Base-by-base conservation (phyloP, 2,888 invertebrate species). In the Sialis lutaria region DNA sequence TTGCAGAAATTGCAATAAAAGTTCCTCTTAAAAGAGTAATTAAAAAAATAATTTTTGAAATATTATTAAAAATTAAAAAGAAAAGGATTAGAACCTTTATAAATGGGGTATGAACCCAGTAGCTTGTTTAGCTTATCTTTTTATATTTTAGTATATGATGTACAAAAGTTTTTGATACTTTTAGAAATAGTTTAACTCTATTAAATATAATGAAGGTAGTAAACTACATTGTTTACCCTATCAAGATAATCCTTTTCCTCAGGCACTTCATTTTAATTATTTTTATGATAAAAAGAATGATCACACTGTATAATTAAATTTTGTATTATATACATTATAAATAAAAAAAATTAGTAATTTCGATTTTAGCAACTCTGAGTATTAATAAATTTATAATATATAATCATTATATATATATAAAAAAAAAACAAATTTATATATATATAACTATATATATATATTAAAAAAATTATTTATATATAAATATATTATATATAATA, bases 81-180 rank as follows among this genome's bases (percentile, higher is more conserved):
- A 68, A 67, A 64, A 67, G 65, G 62, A 56, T 56, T 63, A 57
- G 57, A 22, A 62, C 61, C 64, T 65, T 64, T 65, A 67, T 67
- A 60, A 56, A 54, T 62, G 60, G 62, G 64, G 65, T 65, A 66
- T 67, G 67, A 67, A 59, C 67, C 66, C 60, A 65, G 50, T 64
- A 67, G 65, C 65, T 65, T 64, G 45, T 51, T 67, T 64, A 74
- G 73, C 73, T 74, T 74, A 73, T 60, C 63, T 65, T 67, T 67
- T 64, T 64, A 71, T 70, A 72, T 71, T 71, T 74, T 73, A 67
- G 70, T 75, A 74, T 75, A 74, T 51, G 69, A 71, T 60, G 74
- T 73, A 75, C 69, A 64, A 64, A 67, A 72, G 62, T 67, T 73
- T 75, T 75, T 75, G 73, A 73, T 68, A 61, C 61, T 73, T 69